phyloP scores from a whole-genome alignment of 2,797 vertebrate species.

The Clarias pachynema region DNA sequence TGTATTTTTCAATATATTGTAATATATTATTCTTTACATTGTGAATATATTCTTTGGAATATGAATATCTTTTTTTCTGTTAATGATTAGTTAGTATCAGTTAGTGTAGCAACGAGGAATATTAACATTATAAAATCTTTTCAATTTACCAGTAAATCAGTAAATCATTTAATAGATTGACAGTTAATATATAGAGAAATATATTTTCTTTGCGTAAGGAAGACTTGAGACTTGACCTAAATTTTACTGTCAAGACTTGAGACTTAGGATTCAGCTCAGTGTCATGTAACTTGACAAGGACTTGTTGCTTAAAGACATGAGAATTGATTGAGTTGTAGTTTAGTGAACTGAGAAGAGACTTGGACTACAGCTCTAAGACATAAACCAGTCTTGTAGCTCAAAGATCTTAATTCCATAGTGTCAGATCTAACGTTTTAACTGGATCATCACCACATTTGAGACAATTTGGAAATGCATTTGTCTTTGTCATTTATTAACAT shows the following conservation, averaged over 20 bases:
- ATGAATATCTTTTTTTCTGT: no score
- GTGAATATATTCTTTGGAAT: no score
- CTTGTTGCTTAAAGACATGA: not conserved
- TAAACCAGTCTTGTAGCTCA: not conserved
- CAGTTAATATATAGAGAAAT: no score
- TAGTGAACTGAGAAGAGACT: not conserved
- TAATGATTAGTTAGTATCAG: no score
- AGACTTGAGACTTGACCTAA: not conserved
- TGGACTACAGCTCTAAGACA: not conserved
- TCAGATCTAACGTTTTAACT: not conserved
- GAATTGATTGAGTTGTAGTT: not conserved
- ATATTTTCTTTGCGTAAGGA: no score
- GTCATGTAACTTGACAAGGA: not conserved
- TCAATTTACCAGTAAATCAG: no score
- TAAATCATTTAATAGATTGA: no score
- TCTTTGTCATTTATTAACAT: not conserved
- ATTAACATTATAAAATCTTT: no score
- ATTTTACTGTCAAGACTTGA: not conserved
- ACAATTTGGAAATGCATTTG: not conserved
- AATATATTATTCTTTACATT: no score
- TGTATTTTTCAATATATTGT: no score
- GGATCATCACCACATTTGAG: not conserved
- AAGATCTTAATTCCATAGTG: not conserved
- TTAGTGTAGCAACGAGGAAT: no score
- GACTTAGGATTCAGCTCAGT: not conserved